Conservation (phyloP, 1,140 invertebrate species). For the Pogonognathellus flavescens region DNA sequence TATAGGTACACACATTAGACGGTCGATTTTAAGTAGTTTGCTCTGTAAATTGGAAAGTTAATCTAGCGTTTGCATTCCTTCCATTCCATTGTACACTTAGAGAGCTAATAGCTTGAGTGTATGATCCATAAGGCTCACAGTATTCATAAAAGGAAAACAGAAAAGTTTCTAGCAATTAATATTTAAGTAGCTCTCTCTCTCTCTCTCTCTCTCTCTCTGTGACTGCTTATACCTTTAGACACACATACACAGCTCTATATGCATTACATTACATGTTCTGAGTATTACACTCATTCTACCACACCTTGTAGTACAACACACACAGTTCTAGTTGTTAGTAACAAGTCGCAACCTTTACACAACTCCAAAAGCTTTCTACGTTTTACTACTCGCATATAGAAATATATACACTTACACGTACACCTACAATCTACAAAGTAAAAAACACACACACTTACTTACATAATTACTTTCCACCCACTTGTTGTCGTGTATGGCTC, state of each 20-base stretch:
- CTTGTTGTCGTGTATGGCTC: slow-evolving; percentile 13
- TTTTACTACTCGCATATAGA: too few species aligned
- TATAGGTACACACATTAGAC: not conserved
- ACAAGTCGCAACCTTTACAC: not conserved
- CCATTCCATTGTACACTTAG: not conserved
- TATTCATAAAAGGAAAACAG: not conserved
- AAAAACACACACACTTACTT: slow-evolving; percentile 7
- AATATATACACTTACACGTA: not conserved
- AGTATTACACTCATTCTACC: too few species aligned
- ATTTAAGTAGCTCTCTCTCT: slow-evolving; percentile 40
- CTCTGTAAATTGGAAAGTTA: not conserved
- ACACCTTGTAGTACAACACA: not conserved
- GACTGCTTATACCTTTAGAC: too few species aligned
- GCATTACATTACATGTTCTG: not conserved
- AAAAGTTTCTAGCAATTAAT: slow-evolving; percentile 39
- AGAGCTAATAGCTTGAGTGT: not conserved
- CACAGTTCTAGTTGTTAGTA: not conserved
- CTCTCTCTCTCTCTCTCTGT: too few species aligned
- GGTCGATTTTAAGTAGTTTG: not conserved
- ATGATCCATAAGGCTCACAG: not conserved
- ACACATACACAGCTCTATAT: too few species aligned
- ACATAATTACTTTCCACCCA: slow-evolving; percentile 31
- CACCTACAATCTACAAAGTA: not conserved
- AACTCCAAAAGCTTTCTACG: too few species aligned
- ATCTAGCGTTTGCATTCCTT: not conserved